Base-by-base conservation (phyloP, 2,888 invertebrate genomes). In the Watsonalla cultraria region DNA sequence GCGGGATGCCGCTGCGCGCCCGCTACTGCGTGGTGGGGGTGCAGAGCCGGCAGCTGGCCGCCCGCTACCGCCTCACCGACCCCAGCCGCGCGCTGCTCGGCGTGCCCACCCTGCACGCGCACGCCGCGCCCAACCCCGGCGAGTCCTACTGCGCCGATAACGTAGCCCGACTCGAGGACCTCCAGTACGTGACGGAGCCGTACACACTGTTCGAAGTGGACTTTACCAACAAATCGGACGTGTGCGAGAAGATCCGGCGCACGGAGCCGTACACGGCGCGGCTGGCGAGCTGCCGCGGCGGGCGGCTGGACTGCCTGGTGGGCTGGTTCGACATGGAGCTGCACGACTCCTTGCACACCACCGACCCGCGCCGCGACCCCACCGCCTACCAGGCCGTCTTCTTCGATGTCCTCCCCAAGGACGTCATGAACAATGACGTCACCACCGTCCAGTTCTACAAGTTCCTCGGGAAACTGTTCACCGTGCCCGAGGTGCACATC, bases 321-420 rank as follows among this genome's bases (percentile, higher is more conserved):
- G 86, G 93, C 48, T 95, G 94, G 94, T 95, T 95, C 73, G 92
- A 93, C 65, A 80, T 95, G 53, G 76, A 93, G 67, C 78, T 95
- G 37, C 92, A 92, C 11, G 86, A 91, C 42, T 89, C 90, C 24
- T 77, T 72, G 5, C 82, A 94, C 48, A 90, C 92, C 35, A 92
- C 92, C 0, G 86, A 92, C 54, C 93, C 93, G 4, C 76, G 74
- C 45, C 68, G 72, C n/a, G 70, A 64, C 2, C 59, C 74, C 0
- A 65, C 94, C 7, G 64, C 64, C 63, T 62, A 59, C 33, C 68
- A 67, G 47, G 67, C 69, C 0, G 45, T 62, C 1, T 58, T 56
- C 51, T 52, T 52, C 13, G 55, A 55, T 13, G 46, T 51, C 7
- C 14, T 56, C n/a, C 55, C 58, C 7, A 49, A 33, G 33, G 11